These are phyloP conservation scores for Nemoura dubitans DNA, from an alignment of 2,888 invertebrate genomes.

Conservation along the genomic window DNA sequence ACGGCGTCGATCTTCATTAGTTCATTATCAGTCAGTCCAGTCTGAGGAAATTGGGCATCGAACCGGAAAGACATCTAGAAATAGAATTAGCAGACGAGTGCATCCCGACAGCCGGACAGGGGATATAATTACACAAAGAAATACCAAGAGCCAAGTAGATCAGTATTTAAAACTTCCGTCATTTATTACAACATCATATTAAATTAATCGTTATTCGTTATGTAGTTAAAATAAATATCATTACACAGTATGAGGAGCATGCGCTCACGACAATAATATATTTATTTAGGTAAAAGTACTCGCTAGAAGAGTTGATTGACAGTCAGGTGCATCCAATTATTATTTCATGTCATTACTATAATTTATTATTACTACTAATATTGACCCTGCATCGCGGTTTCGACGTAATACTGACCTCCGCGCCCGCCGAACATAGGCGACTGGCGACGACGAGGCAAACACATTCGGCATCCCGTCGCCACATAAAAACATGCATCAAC, in stretches of 20 bases:
- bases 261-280: not conserved
- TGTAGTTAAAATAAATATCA: not conserved
- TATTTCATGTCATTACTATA: not conserved
- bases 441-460: no score
- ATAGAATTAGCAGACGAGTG: no score
- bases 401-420: not conserved
- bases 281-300: not conserved
- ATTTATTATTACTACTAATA: not conserved
- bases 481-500: not conserved
- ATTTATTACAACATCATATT: not conserved
- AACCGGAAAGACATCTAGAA: no score
- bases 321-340: not conserved
- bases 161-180: not conserved
- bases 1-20: no score
- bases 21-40: no score
- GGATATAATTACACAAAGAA: no score
- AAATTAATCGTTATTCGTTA: not conserved
- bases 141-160: no score
- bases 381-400: not conserved
- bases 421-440: not conserved
- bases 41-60: no score
- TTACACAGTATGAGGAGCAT: not conserved
- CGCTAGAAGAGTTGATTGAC: constrained; percentile 12
- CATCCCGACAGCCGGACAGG: no score
- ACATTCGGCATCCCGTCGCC: not conserved